Evolutionary conservation across 2,113 vertebrate genomes (phyloP).

Genomic region (Mesocricetus auratus): DNA sequence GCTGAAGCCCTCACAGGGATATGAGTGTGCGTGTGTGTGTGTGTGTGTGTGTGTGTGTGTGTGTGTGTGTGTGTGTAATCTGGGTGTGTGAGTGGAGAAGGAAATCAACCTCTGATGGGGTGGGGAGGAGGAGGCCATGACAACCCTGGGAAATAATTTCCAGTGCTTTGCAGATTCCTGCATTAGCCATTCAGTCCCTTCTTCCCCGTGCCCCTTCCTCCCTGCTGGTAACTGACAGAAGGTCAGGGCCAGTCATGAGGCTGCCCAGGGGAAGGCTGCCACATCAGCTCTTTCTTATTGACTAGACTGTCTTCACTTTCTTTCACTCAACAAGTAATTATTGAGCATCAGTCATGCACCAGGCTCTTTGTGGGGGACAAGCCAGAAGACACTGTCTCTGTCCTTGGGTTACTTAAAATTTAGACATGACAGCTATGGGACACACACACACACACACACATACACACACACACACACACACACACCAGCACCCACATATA

Average conservation of each 20-base stretch:
- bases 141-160: constrained; percentile 12
- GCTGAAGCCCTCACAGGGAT: background rate
- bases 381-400: constrained; percentile 66
- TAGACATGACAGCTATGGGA: background rate
- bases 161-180: constrained; percentile 35
- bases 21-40: accelerated
- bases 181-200: constrained; percentile 69
- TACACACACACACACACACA: too few species aligned
- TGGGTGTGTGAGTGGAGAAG: background rate
- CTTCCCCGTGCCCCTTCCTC: constrained; percentile 49
- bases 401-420: constrained; percentile 71
- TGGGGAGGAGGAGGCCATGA: background rate
- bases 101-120: background rate
- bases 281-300: constrained; percentile 83
- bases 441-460: background rate
- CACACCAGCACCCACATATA: background rate
- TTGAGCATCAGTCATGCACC: constrained; percentile 80
- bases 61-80: accelerated
- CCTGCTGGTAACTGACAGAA: constrained; percentile 77
- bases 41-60: too few species aligned
- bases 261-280: constrained; percentile 80
- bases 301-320: constrained; percentile 80
- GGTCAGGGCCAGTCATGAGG: constrained; percentile 76
- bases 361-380: constrained; percentile 68
- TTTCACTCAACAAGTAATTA: constrained; percentile 83